Evolutionary conservation across 2,888 invertebrate genomes (phyloP).

Genomic region (Pheosia tremula): DNA sequence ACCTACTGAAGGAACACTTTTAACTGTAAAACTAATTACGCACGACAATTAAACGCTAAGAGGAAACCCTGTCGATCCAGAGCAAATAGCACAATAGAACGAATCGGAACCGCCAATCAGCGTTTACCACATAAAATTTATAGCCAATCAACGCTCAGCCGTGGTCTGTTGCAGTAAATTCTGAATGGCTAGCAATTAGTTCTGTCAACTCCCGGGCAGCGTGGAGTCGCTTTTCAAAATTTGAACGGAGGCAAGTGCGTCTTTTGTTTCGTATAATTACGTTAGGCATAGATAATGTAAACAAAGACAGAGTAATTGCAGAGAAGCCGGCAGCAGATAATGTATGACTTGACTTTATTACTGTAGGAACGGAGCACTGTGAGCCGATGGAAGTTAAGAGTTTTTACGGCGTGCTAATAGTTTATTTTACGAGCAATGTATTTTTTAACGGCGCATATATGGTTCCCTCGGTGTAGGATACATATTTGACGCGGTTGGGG

Average conservation of each 20-base stretch:
- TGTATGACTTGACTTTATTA: conserved; percentile 1
- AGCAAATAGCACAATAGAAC: conserved; percentile 43
- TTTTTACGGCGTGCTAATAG: conserved; percentile 1
- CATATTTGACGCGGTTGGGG: no score
- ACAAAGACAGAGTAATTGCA: background rate
- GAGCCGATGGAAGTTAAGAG: background rate
- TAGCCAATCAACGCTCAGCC: conserved; percentile 63
- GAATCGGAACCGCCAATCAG: conserved; percentile 58
- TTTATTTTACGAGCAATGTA: background rate
- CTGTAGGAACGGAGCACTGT: background rate
- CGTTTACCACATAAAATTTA: conserved; percentile 52
- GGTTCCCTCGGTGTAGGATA: no score
- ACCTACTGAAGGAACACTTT: no score
- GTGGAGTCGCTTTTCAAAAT: conserved; percentile 32
- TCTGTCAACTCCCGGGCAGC: conserved; percentile 34
- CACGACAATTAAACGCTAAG: background rate
- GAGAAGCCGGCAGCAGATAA: background rate
- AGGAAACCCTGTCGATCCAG: conserved; percentile 27
- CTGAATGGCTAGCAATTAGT: conserved; percentile 62
- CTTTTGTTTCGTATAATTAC: conserved; percentile 21
- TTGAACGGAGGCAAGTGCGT: conserved; percentile 21
- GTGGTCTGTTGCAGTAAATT: conserved; percentile 51
- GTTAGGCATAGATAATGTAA: conserved; percentile 6
- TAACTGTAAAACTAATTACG: background rate
- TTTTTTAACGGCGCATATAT: background rate